Base-by-base conservation (phyloP, 1,140 invertebrate genomes). In the Andrena cerasifolii region DNA sequence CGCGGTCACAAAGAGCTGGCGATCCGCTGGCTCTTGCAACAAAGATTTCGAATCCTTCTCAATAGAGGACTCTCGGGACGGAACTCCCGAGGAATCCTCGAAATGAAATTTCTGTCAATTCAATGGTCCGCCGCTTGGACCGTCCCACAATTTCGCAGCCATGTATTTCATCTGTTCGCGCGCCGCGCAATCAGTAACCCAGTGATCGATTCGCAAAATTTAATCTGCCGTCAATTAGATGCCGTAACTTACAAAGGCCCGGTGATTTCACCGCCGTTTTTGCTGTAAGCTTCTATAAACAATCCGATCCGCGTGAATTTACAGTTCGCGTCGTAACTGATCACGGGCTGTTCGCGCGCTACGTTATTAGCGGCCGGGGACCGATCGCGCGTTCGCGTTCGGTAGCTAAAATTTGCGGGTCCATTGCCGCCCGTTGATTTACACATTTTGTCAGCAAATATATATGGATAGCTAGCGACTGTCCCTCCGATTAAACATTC, bases 361-460 rank as follows among this genome's bases (percentile, higher is more conserved):
- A 24, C 6, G 5, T 73, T 73, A 73, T 63, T 63, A 73, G 59
- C 58, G 6, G 26, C 43, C 45, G 2, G 70, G 70, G 70, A 51
- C 21, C 58, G 24, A 63, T 73, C 5, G 18, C 0, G 1, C 31
- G 45, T 51, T n/a, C 7, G 59, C 59, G 31, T 51, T 63, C 31
- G 59, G 45, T 21, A 40, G 45, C 66, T 74, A 74, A 61, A 66
- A 65, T 66, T 74, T 74, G 58, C 47, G 16, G 45, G 59, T 45
- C 61, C 51, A 73, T 73, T 62, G 70, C 31, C 6, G 28, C 31
- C n/a, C 45, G 59, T 28, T 73, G 70, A 73, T 73, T 73, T 73
- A 73, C 58, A 73, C 58, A 63, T 73, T 74, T 66, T 74, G 71
- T 53, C 71, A 21, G 70, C 28, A 73, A 73, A 73, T 73, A 73